Conservation (phyloP, 2,797 vertebrate genomes). For the Sciaenops ocellatus region DNA sequence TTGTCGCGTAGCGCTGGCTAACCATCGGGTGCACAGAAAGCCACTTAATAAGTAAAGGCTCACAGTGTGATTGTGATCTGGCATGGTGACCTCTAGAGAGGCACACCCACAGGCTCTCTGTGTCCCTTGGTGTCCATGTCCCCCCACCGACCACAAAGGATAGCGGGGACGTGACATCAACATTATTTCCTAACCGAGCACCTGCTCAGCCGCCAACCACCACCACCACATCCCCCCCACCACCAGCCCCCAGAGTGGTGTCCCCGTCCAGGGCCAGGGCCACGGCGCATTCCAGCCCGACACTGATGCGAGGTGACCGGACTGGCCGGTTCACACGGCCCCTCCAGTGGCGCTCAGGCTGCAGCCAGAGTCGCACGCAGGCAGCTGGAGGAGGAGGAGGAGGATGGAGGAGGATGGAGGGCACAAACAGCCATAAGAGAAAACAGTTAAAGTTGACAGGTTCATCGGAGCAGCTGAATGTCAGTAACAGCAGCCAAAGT, state of each 20-base stretch:
- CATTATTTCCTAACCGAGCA: conserved; percentile 70
- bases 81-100: conserved; percentile 79
- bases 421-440: conserved; percentile 74
- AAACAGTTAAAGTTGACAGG: conserved; percentile 73
- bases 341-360: conserved; percentile 73
- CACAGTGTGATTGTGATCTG: conserved; percentile 74
- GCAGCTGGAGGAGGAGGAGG: conserved; percentile 69
- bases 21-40: conserved; percentile 63
- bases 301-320: conserved; percentile 86
- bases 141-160: conserved; percentile 69
- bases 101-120: conserved; percentile 74
- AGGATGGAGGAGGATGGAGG: conserved; percentile 56
- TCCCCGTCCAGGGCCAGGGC: conserved; percentile 66
- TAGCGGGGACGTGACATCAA: conserved; percentile 71
- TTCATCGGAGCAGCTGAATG: conserved; percentile 77
- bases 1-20: conserved; percentile 56
- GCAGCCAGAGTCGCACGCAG: conserved; percentile 61
- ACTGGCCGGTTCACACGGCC: conserved; percentile 79
- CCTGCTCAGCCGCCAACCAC: conserved; percentile 71
- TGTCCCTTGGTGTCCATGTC: conserved; percentile 74
- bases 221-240: background rate
- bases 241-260: conserved; percentile 70
- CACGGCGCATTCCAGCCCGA: conserved; percentile 80
- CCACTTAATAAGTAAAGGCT: conserved; percentile 80
- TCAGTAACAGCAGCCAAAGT: conserved; percentile 61